Percentiles rank a stretch among this genome's conserved stretches.
These are phyloP conservation scores for Pachydiplax longipennis DNA, from an alignment of 2,888 invertebrate genomes.

Conservation along the genomic window DNA sequence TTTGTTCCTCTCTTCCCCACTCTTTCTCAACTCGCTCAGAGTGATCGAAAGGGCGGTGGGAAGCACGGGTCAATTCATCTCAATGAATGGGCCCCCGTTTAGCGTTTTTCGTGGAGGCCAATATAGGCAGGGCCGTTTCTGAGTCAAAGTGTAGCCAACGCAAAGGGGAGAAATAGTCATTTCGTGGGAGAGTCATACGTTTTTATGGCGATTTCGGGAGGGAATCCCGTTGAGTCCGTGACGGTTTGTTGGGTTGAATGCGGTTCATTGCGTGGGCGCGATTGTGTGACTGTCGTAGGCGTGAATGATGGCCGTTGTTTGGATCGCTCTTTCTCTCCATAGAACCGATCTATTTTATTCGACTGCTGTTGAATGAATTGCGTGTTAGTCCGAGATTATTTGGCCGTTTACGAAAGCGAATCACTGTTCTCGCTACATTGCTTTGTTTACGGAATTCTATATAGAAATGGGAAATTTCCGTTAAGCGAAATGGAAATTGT, in stretches of 20 bases:
- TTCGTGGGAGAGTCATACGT: neutral
- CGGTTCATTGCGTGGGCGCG: neutral
- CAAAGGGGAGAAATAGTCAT: neutral
- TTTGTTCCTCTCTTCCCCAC: neutral
- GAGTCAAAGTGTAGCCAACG: neutral
- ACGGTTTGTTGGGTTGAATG: neutral
- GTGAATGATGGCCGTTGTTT: neutral
- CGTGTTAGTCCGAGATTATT: neutral
- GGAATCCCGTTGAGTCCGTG: neutral
- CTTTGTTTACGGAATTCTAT: too few species aligned
- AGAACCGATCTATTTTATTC: neutral
- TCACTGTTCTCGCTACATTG: too few species aligned
- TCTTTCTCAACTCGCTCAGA: neutral
- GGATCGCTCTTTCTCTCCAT: neutral
- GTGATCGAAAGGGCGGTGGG: constrained; percentile 15
- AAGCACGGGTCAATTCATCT: neutral
- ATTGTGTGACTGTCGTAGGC: neutral
- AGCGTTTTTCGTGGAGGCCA: constrained; percentile 13
- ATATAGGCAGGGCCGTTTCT: neutral
- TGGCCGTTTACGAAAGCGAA: too few species aligned
- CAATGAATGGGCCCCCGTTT: constrained; percentile 9
- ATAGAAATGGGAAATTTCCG: too few species aligned
- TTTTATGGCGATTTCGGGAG: neutral
- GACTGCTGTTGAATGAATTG: neutral
- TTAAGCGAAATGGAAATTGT: too few species aligned